Conservation (phyloP, 2,888 invertebrate species). For the Caradrina clavipalpis region DNA sequence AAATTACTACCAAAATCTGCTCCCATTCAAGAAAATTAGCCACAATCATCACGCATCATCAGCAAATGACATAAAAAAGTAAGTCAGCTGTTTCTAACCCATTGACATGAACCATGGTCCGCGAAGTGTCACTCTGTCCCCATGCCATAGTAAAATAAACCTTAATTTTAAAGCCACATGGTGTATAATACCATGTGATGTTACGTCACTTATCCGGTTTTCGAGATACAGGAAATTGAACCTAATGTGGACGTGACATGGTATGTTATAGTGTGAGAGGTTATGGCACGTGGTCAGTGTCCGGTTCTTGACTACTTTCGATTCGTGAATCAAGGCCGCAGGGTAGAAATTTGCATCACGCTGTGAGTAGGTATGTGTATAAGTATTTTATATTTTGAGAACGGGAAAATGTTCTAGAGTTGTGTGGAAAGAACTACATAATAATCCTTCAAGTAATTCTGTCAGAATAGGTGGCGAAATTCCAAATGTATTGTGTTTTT, state of each 20-base stretch:
- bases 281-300: conserved; percentile 62
- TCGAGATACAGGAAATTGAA: conserved; percentile 31
- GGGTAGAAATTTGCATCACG: conserved; percentile 76
- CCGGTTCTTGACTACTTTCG: conserved; percentile 81
- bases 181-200: background rate
- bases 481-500: no score
- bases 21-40: conserved; percentile 11
- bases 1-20: background rate
- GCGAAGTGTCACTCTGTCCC: conserved; percentile 49
- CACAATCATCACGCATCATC: conserved; percentile 17
- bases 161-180: conserved; percentile 9
- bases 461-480: no score
- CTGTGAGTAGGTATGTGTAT: conserved; percentile 1
- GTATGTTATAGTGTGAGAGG: conserved; percentile 18
- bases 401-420: conserved; percentile 37
- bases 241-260: background rate
- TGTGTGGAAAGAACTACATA: background rate
- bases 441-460: background rate
- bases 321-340: conserved; percentile 82
- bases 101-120: conserved; percentile 29
- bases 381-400: conserved; percentile 35
- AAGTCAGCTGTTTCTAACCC: conserved; percentile 43
- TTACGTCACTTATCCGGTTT: background rate
- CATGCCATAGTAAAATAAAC: conserved; percentile 33
- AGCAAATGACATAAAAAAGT: conserved; percentile 42